Evolutionary conservation across 2,113 vertebrate genomes (phyloP).

Genomic region (Actenoides hombroni): DNA sequence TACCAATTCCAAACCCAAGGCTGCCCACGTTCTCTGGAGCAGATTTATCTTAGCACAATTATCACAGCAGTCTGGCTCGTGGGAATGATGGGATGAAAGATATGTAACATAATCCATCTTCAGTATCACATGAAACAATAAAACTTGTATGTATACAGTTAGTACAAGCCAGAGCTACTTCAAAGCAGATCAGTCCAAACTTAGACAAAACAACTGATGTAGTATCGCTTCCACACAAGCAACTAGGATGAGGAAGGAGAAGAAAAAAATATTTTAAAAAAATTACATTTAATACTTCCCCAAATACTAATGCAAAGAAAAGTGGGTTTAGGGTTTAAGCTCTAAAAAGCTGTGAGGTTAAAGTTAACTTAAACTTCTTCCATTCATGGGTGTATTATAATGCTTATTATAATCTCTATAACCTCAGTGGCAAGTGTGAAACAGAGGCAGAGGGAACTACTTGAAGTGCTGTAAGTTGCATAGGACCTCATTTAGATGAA

Average conservation of each 20-base stretch:
- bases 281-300: background rate
- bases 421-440: background rate
- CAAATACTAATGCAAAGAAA: background rate
- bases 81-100: background rate
- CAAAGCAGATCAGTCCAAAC: background rate
- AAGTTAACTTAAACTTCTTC: background rate
- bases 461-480: background rate
- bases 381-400: background rate
- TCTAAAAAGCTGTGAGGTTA: background rate
- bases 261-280: background rate
- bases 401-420: background rate
- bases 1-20: background rate
- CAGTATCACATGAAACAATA: background rate
- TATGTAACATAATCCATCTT: background rate
- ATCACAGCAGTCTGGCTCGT: background rate
- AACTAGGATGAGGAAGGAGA: background rate
- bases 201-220: background rate
- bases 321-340: background rate
- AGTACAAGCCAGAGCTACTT: background rate
- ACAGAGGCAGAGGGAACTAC: background rate
- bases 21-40: fast-evolving
- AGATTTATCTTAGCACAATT: background rate
- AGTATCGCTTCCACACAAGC: background rate
- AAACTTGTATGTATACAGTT: background rate
- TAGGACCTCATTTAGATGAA: background rate